Percentiles rank a stretch among this genome's conserved stretches.
phyloP scores from a whole-genome alignment of 2,888 invertebrate genomes.

The Tachina lurida region DNA sequence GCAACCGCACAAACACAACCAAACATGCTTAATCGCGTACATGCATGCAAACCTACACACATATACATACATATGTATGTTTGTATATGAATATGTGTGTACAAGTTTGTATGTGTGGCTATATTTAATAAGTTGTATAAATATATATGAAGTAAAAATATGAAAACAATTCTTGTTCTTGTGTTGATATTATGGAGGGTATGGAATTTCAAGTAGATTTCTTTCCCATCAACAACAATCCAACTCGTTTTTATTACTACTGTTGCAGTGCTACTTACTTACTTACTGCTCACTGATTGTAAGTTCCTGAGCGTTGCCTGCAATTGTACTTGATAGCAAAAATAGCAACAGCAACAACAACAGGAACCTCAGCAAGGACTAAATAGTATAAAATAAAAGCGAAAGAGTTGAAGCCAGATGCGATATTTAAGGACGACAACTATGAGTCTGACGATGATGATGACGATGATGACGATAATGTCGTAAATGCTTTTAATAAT shows the following conservation, averaged over 20 bases:
- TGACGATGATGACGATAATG: constrained; percentile 11
- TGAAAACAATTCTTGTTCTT: constrained; percentile 60
- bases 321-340: constrained; percentile 42
- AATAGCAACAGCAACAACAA: neutral
- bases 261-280: no score
- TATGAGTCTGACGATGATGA: constrained; percentile 43
- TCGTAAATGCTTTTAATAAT: constrained; percentile 23
- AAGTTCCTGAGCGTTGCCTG: constrained; percentile 47
- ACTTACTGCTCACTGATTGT: constrained; percentile 39
- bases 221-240: constrained; percentile 23
- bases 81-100: neutral
- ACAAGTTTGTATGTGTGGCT: neutral
- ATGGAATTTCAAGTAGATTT: constrained; percentile 64
- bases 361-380: neutral
- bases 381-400: neutral
- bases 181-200: constrained; percentile 47
- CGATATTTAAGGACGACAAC: constrained; percentile 56
- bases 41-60: neutral
- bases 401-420: constrained; percentile 56
- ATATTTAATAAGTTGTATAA: neutral
- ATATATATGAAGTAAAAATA: constrained; percentile 50
- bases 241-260: neutral
- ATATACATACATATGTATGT: neutral
- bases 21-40: neutral
- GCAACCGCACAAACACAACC: neutral